A percentile compares a stretch with the other conserved stretches of the same genome.
These are phyloP conservation scores for Nannobrachium achirus DNA, from an alignment of 2,113 vertebrate species.

Conservation along the genomic window DNA sequence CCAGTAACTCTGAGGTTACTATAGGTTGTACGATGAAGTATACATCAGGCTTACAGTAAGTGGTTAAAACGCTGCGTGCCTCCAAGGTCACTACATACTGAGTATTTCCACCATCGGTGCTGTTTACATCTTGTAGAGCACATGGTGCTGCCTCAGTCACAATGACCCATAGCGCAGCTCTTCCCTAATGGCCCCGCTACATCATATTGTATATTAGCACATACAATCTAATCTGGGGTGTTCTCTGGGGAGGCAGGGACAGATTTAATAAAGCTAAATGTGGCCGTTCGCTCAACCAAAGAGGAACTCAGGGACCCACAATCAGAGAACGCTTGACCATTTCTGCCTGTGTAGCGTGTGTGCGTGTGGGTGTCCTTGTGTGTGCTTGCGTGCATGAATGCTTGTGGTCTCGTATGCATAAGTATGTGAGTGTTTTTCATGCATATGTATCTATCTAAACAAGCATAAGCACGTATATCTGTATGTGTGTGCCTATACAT, in stretches of 20 bases:
- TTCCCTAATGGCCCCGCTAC: slow-evolving; percentile 52
- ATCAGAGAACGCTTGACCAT: slow-evolving; percentile 64
- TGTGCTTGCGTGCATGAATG: slow-evolving; percentile 15
- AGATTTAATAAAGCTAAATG: slow-evolving; percentile 81
- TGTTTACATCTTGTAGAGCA: slow-evolving; percentile 22
- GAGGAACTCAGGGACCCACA: slow-evolving; percentile 65
- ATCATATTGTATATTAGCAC: slow-evolving; percentile 63
- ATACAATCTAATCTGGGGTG: slow-evolving; percentile 72
- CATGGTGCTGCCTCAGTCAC: slow-evolving; percentile 19
- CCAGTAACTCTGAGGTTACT: no score
- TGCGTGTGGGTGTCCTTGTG: neutral
- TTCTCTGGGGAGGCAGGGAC: slow-evolving; percentile 64
- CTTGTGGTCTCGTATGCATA: neutral
- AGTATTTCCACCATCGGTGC: slow-evolving; percentile 20
- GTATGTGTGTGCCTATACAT: slow-evolving; percentile 11
- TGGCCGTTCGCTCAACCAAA: slow-evolving; percentile 73
- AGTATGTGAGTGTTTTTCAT: slow-evolving; percentile 2
- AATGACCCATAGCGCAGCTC: slow-evolving; percentile 37
- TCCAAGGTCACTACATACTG: slow-evolving; percentile 50
- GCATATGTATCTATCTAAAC: no score
- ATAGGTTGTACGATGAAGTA: no score
- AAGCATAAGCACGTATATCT: neutral
- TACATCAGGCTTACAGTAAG: no score
- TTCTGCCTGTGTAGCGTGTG: slow-evolving; percentile 6
- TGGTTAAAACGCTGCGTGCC: neutral